These are phyloP conservation scores for Nesoenas mayeri DNA, from an alignment of 2,113 vertebrate genomes.

Conservation along the genomic window DNA sequence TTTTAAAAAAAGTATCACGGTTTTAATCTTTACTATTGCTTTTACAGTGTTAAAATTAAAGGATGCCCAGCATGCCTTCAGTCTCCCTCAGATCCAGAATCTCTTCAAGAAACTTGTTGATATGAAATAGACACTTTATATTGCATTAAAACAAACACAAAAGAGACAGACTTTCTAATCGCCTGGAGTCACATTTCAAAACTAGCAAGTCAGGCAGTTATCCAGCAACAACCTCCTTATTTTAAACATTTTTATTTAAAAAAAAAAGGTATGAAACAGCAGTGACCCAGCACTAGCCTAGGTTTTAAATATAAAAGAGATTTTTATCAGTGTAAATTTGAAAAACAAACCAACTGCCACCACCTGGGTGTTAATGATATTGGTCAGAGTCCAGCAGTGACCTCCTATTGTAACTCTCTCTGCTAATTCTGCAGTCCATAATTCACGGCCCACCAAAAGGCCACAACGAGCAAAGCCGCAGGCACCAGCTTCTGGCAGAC, in stretches of 20 bases:
- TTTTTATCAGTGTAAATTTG: conserved; percentile 48
- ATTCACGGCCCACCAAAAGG: conserved; percentile 58
- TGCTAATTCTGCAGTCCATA: conserved; percentile 21
- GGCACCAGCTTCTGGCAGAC: conserved; percentile 57
- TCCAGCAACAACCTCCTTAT: conserved; percentile 71
- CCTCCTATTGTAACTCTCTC: not conserved
- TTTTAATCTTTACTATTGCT: conserved; percentile 33
- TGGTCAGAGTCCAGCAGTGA: conserved; percentile 77
- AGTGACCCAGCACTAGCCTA: conserved; percentile 77
- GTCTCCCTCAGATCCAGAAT: not conserved
- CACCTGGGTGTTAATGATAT: conserved; percentile 55
- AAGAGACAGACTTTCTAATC: conserved; percentile 15
- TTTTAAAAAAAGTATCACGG: conserved; percentile 11
- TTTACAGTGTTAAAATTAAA: conserved; percentile 58
- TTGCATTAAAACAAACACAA: conserved; percentile 29
- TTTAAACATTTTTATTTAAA: conserved; percentile 46
- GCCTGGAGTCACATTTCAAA: conserved; percentile 37
- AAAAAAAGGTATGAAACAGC: conserved; percentile 61
- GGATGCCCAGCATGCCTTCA: conserved; percentile 75
- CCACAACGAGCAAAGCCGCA: conserved; percentile 28
- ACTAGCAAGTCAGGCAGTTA: conserved; percentile 65
- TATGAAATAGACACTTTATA: conserved; percentile 23
- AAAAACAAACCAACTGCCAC: conserved; percentile 64
- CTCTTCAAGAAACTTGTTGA: conserved; percentile 5
- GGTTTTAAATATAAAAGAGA: conserved; percentile 72